Base-by-base conservation (phyloP, 2,888 invertebrate species). In the Opisthograptis luteolata region DNA sequence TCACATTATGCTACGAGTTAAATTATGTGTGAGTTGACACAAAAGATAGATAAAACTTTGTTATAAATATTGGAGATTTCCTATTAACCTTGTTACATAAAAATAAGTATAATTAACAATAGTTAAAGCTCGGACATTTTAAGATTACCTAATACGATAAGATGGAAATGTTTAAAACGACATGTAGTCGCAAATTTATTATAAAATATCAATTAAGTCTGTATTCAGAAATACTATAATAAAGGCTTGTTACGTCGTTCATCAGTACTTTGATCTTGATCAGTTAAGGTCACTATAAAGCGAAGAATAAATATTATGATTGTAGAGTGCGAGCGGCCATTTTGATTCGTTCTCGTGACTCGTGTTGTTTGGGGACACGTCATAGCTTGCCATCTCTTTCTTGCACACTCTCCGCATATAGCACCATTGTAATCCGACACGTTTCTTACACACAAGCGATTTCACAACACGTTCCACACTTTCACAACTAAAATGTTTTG, bases 401-500 rank as follows among this genome's bases (percentile, higher is more conserved):
- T 79, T 70, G 76, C 88, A 81, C 80, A 81, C 81, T 81, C 83
- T 84, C 88, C 86, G 88, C 90, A 88, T 90, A 90, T 90, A 90
- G 90, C 90, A 90, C 90, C 90, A 89, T 88, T 90, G 90, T 89
- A 90, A 90, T 80, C 88, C 86, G 90, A 90, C 87, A 90, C 89
- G 89, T 84, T 86, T 89, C 84, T 78, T 85, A 83, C 81, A 87
- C 90, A 88, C 88, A 86, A 84, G 83, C 87, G 85, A 90, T 90
- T 90, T 90, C 90, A 90, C 90, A 90, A 90, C 88, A 88, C 82
- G 77, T 80, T 86, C 81, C 80, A 85, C 87, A 90, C 90, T 90
- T 90, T 90, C 90, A 91, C 90, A 89, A 81, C 75, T 86, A 85
- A 86, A 89, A 87, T 84, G 84, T 88, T 84, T 87, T 86, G 81